Base-by-base conservation (phyloP, 2,797 vertebrate species). In the Acipenser transmontanus region DNA sequence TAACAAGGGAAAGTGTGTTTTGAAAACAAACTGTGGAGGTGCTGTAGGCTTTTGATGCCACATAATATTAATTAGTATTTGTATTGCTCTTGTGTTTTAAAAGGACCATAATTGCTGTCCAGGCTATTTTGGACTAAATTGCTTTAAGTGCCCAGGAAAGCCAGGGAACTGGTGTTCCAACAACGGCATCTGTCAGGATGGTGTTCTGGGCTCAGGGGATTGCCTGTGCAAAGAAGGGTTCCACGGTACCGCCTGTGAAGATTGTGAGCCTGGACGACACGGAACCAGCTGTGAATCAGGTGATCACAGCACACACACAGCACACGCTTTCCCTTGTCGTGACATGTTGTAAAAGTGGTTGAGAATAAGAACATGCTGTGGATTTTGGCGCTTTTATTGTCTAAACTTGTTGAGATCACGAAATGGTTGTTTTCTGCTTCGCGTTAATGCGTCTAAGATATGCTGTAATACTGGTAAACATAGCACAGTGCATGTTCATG, bases 161-260 rank as follows among this genome's bases (percentile, higher is more conserved):
- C 67, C 84, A 0, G 91, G 88, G 64, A 91, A 75, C 47, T 87
- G 87, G 87, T 99, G 97, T 84, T 96, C 91, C 0, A 89, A 91
- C 78, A 93, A 96, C 0, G 97, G 97, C 3, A 83, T 85, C 62
- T 99, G 97, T 80, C 81, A 91, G 78, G 96, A 98, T 0, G 86
- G 93, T 68, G 68, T 85, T 47, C 62, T 70, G 4, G 97, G 96
- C 70, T 93, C 54, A 0, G 97, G 97, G 48, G 91, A 94, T 74
- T 99, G 97, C 76, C 90, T 68, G 0, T 99, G 97, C 81, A 91
- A 86, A 0, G 95, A 98, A 79, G 96, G 95, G 4, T 99, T 96
- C 81, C 94, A 98, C 0, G 97, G 97, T 54, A 96, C 93, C 0
- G 90, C 92, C 4, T 99, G 97, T 1, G 97, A 99, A 74, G 91